Evolutionary conservation across 2,797 vertebrate species (phyloP).

Genomic region (Hemitrygon akajei): DNA sequence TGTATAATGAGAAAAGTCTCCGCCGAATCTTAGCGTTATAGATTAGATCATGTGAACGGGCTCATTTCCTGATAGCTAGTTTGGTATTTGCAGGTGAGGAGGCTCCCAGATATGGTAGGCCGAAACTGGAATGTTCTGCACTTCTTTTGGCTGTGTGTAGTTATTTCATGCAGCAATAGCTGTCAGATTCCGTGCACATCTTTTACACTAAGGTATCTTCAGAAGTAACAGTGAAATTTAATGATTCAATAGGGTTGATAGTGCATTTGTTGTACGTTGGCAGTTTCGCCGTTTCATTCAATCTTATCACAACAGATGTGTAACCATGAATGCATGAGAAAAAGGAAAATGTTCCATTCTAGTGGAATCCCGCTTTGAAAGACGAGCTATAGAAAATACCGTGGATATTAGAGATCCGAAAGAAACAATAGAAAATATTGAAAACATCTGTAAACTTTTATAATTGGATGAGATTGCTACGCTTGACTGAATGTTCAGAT

Average conservation of each 20-base stretch:
- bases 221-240: not conserved
- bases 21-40: too few relatives aligned
- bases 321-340: not conserved
- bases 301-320: not conserved
- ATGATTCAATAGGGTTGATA: not conserved
- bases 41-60: not conserved
- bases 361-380: not conserved
- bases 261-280: not conserved
- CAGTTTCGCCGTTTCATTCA: not conserved
- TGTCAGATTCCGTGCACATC: not conserved
- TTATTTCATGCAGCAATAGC: too few relatives aligned
- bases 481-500: not conserved
- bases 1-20: not conserved
- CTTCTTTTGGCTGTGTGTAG: not conserved
- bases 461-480: too few relatives aligned
- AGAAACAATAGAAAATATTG: too few relatives aligned
- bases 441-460: too few relatives aligned
- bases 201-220: not conserved
- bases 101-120: not conserved
- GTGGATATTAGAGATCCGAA: too few relatives aligned
- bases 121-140: slow-evolving; percentile 11
- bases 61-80: not conserved
- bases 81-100: not conserved
- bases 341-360: not conserved
- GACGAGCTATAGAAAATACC: too few relatives aligned